phyloP scores from a whole-genome alignment of 2,888 invertebrate genomes.

The Podabrus alpinus region DNA sequence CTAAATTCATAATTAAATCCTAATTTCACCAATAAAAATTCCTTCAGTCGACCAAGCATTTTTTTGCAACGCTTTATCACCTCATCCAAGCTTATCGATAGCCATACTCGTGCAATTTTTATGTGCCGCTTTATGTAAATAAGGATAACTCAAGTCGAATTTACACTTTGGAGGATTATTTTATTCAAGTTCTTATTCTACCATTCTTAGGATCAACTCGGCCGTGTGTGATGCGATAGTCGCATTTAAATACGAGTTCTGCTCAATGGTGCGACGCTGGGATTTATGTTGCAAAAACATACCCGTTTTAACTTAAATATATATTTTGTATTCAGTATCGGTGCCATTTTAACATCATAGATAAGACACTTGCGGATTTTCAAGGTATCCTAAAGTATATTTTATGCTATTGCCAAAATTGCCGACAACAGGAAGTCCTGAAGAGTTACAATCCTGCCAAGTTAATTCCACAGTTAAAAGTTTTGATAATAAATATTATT shows the following conservation, averaged over 20 bases:
- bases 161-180: slow-evolving; percentile 38
- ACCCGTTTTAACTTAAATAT: slow-evolving; percentile 45
- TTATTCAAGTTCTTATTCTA: slow-evolving; percentile 36
- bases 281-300: slow-evolving; percentile 46
- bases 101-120: neutral
- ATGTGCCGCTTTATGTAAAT: slow-evolving; percentile 31
- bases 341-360: slow-evolving; percentile 49
- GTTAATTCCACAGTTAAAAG: neutral
- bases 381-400: slow-evolving; percentile 45
- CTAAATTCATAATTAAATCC: neutral
- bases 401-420: slow-evolving; percentile 43
- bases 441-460: neutral
- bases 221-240: slow-evolving; percentile 48
- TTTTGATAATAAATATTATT: too few relatives aligned
- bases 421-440: neutral
- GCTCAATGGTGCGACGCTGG: slow-evolving; percentile 46
- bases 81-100: neutral
- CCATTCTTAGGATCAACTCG: slow-evolving; percentile 42
- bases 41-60: neutral
- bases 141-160: slow-evolving; percentile 18
- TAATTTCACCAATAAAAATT: neutral
- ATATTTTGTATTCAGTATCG: slow-evolving; percentile 52
- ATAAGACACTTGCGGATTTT: slow-evolving; percentile 48
- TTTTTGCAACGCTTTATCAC: neutral
- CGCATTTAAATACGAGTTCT: slow-evolving; percentile 48